A percentile compares a stretch with the other conserved stretches of the same genome.
Conservation (phyloP, 2,113 vertebrate species). For the Antechinus flavipes region DNA sequence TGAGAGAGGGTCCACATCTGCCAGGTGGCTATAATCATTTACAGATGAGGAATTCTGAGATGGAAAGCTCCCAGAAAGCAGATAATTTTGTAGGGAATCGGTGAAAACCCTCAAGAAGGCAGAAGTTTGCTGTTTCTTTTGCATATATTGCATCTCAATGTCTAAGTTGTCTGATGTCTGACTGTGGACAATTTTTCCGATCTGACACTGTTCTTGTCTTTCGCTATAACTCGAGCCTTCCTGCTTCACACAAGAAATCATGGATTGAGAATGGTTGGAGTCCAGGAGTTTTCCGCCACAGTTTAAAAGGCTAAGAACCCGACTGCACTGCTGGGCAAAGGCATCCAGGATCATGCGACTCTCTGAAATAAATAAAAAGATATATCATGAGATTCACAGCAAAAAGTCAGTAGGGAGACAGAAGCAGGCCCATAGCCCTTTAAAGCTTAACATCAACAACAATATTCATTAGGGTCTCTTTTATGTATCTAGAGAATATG, state of each 20-base stretch:
- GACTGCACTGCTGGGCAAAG: slow-evolving; percentile 98
- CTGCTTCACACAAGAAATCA: slow-evolving; percentile 93
- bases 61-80: slow-evolving; percentile 91
- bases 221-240: slow-evolving; percentile 88
- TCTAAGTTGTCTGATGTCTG: slow-evolving; percentile 90
- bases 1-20: slow-evolving; percentile 90
- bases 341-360: slow-evolving; percentile 97
- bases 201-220: slow-evolving; percentile 85
- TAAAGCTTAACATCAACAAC: background rate
- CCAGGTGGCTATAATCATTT: slow-evolving; percentile 89
- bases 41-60: slow-evolving; percentile 85
- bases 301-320: slow-evolving; percentile 97
- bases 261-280: slow-evolving; percentile 87
- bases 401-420: slow-evolving; percentile 39
- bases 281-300: slow-evolving; percentile 95
- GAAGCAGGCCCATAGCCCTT: background rate
- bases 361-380: slow-evolving; percentile 87
- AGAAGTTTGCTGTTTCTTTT: slow-evolving; percentile 96
- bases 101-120: slow-evolving; percentile 97
- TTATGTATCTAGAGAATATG: background rate
- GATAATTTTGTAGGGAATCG: slow-evolving; percentile 97
- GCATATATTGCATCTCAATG: slow-evolving; percentile 91
- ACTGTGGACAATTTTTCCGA: slow-evolving; percentile 89
- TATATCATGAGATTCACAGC: slow-evolving; percentile 67
- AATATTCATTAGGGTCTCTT: background rate